phyloP scores from a whole-genome alignment of 1,140 invertebrate genomes.

The Drosophila tsacasi region DNA sequence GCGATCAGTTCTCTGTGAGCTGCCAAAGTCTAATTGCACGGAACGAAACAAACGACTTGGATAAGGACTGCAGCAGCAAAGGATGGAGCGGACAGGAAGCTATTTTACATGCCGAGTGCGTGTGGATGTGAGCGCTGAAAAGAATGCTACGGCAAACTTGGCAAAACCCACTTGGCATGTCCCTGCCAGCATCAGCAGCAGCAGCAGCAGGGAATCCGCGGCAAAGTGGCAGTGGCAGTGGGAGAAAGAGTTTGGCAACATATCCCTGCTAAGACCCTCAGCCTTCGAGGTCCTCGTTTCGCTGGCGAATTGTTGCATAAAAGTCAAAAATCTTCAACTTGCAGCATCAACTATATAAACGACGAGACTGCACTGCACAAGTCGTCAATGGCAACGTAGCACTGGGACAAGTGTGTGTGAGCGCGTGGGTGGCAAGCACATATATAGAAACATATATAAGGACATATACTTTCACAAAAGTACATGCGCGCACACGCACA shows the following conservation, averaged over 20 bases:
- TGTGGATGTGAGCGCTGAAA: slow-evolving; percentile 30
- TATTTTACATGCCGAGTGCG: slow-evolving; percentile 59
- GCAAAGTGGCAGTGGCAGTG: not conserved
- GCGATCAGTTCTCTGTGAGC: slow-evolving; percentile 65
- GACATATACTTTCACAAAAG: slow-evolving; percentile 8
- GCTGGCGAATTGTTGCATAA: slow-evolving; percentile 80
- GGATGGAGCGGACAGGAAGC: slow-evolving; percentile 33
- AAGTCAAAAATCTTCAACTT: slow-evolving; percentile 83
- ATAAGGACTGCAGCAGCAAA: slow-evolving; percentile 58
- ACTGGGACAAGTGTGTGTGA: slow-evolving; percentile 50
- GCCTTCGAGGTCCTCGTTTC: slow-evolving; percentile 40
- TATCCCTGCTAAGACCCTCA: slow-evolving; percentile 11
- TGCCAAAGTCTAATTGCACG: slow-evolving; percentile 82
- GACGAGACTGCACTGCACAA: slow-evolving; percentile 66
- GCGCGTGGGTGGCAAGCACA: slow-evolving; percentile 43
- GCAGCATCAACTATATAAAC: slow-evolving; percentile 73
- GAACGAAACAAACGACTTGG: slow-evolving; percentile 83
- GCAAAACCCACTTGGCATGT: slow-evolving; percentile 74
- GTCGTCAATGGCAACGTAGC: slow-evolving; percentile 79
- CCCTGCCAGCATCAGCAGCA: slow-evolving; percentile 49
- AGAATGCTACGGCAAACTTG: slow-evolving; percentile 60
- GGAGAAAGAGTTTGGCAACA: slow-evolving; percentile 12
- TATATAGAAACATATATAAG: slow-evolving; percentile 5
- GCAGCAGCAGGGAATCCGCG: slow-evolving; percentile 22
- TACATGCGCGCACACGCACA: slow-evolving; percentile 10